Conservation (phyloP, 1,140 invertebrate species). For the Wiebesia pumilae region DNA sequence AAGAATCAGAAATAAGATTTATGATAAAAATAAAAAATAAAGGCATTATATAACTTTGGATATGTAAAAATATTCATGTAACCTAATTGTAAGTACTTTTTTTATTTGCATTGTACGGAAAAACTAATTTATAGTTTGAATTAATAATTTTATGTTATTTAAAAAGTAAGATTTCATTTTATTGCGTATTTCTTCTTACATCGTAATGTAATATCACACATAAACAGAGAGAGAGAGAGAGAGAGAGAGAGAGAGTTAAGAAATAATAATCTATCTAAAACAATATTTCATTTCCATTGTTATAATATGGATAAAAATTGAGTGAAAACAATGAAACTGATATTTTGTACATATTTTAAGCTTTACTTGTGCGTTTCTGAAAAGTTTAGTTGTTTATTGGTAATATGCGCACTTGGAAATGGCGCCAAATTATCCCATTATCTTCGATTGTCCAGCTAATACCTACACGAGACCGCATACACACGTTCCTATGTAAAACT, state of each 20-base stretch:
- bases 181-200: not conserved
- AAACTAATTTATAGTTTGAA: not conserved
- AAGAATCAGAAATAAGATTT: not conserved
- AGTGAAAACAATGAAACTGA: not conserved
- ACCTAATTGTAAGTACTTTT: not conserved
- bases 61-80: not conserved
- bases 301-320: not conserved
- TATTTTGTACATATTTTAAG: constrained; percentile 27
- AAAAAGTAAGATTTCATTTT: not conserved
- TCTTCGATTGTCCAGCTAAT: constrained; percentile 10
- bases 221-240: too few species aligned
- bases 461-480: not conserved
- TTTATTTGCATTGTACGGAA: not conserved
- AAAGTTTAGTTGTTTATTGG: not conserved
- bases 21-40: not conserved
- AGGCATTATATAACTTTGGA: not conserved
- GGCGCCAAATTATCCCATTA: constrained; percentile 29
- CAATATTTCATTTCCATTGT: not conserved
- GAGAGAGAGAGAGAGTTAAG: too few species aligned
- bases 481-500: not conserved
- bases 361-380: constrained; percentile 1
- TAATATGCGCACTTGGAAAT: not conserved
- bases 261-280: not conserved
- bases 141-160: not conserved
- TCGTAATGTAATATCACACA: not conserved